Evolutionary conservation across 1,140 invertebrate genomes (phyloP), one percentile per base, ranked within the genome.

Genomic region (Leptonema lineaticorne): DNA sequence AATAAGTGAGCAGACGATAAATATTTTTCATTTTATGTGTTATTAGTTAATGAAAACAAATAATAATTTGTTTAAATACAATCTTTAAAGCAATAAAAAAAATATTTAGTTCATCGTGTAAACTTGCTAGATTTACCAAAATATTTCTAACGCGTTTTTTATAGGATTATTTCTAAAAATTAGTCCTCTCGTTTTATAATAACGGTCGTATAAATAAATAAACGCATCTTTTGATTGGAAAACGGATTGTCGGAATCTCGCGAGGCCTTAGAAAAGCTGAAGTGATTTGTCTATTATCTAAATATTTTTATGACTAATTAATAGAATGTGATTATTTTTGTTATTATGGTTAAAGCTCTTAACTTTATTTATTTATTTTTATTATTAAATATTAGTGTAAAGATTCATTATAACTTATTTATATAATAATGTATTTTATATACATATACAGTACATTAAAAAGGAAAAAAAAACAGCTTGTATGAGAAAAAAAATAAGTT

Each of bases 311-410:
- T 22, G 58, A 62, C 14, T 62, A 30, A 58, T 20, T 24, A 26
- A n/a, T 62, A 45, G 22, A 45, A 8, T 41, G 14, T 41, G 37
- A 45, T 62, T 62, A 64, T 64, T 48, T 64, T 64, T 64, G 62
- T 64, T 48, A 50, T 64, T 9, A 16, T 45, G 33, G 27, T 64
- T 28, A 50, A 62, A 45, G 62, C 62, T 64, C 50, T 64, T 64
- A 64, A 64, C 41, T 62, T 62, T 29, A 62, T 62, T 62, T 62
- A 64, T 64, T 64, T 62, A 62, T 62, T 41, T 45, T 29, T 41
- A 45, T 58, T 7, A 2, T 20, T 45, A 26, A 45, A 37, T 27
- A 27, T 41, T 46, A 63, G 22, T 7, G 41, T 63, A 63, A 48
- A 63, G n/a, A n/a, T n/a, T n/a, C n/a, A 18, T 27, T 46, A 46